Base-by-base conservation (phyloP, 2,797 vertebrate species). In the Tympanoctomys barrerae region DNA sequence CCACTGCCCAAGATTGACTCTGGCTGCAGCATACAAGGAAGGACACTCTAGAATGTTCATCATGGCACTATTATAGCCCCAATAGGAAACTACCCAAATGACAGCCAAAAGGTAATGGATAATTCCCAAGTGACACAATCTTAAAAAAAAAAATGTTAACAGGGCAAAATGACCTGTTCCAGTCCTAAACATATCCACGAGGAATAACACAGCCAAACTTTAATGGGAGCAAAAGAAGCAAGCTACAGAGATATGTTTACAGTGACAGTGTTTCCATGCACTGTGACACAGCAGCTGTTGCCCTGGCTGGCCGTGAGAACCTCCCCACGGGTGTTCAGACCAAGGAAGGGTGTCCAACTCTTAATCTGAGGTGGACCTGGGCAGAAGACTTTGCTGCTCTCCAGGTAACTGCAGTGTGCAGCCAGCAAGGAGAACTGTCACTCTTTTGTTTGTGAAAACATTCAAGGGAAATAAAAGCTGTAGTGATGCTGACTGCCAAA, bases 231-330 rank as follows among this genome's bases (percentile, higher is more conserved):
- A 24, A 79, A n/a, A 83, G 49, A 14, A 42, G 26, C 54, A 80
- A 82, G 42, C 10, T 18, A 18, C 57, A 66, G 13, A n/a, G 36
- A 7, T 46, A 5, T 31, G 8, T 26, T 49, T 19, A 78, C 28
- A 0, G 7, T 24, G 54, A 62, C 3, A n/a, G 42, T 39, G 54
- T 7, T 3, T 46, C 39, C 2, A 10, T 1, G n/a, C 42, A 14
- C 46, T 36, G 13, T 21, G 26, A 31, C 18, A 36, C 5, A 0
- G 31, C 1, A 0, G 42, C 1, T 59, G 39, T 7, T 59, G 18
- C 13, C 52, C 62, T 0, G 18, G 28, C 26, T 0, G 2, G 66
- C 11, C 21, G 0, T 0, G 4, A 31, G 66, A 61, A 46, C 28
- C 73, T 5, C 26, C 68, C 11, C 12, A 7, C 10, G 42, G 61